Evolutionary conservation across 1,140 invertebrate genomes (phyloP), one percentile per base, ranked within the genome.

Genomic region (Orchesella cincta): DNA sequence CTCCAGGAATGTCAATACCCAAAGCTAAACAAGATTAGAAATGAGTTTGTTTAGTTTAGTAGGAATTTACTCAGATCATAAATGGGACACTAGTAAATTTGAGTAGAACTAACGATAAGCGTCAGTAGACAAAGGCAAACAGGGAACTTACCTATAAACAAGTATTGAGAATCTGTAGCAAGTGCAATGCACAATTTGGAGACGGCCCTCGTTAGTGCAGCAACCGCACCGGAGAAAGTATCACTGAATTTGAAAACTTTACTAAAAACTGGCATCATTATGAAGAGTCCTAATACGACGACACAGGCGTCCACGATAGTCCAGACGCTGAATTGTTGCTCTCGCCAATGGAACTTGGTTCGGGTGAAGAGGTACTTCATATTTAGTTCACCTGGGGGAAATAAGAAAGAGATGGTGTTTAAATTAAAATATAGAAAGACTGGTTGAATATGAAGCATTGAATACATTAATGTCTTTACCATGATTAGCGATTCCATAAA

Each of bases 261-360:
- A 28, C 79, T 79, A 20, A 80, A 75, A 33, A 82, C 76, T 34
- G 81, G 81, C 76, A 82, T 76, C 0, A 79, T 73, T 8, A 82
- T 29, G 2, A 73, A 57, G 1, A 82, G 31, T 5, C 81, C 81
- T 14, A 73, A 18, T 0, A 82, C 81, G 1, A 82, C 62, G 62
- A 80, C 77, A 29, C 67, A 28, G 18, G 71, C 39, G 31, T 82
- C 81, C 57, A 77, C 78, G 26, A 79, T 82, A 23, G 76, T 79
- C 81, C 81, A 94, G 84, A 93, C 90, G 83, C 93, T 94, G 86
- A 91, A 94, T 83, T 93, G 90, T 70, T 93, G 90, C 86, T 94
- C 93, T 83, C 93, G 90, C 93, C 93, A 94, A 79, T 93, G 92
- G 85, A 93, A 94, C 29, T 91, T 88, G 83, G 90, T 93, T 77